Base-by-base conservation (phyloP, 2,113 vertebrate species). In the Ifrita kowaldi region DNA sequence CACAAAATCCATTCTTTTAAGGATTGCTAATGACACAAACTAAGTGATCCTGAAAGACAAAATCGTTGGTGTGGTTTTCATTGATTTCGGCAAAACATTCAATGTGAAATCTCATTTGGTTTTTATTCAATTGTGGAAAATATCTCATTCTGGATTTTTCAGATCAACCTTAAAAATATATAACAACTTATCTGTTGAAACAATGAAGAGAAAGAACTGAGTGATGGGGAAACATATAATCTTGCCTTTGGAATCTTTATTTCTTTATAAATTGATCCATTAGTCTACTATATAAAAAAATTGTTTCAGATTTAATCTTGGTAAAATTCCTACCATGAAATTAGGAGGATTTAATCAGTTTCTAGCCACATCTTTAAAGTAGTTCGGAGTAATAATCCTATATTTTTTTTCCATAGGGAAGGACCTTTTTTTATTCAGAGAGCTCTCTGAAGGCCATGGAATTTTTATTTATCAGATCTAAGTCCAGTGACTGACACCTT, bases 1-100 rank as follows among this genome's bases (percentile, higher is more conserved):
- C 50, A 86, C 46, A 90, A 90, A 94, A 96, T 90, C 82, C 50
- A 88, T 96, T 93, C 47, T 91, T 93, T 77, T 88, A 91, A 91
- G 57, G 68, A 69, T 75, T 84, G 69, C 62, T 96, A 95, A 93
- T 84, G 92, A 68, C 69, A 90, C 46, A 84, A 86, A 84, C 50
- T 44, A 94, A 94, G 63, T 89, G 76, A 96, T 81, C 71, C 75
- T 90, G 64, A 87, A 91, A 93, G 57, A 82, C 79, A 18, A 88
- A 95, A 89, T 75, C 6, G 14, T 88, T 94, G 50, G 47, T 81
- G 47, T 62, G 13, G 20, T 86, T 94, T 96, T 67, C 87, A 96
- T 78, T 93, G 79, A 90, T 93, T 91, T 65, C 1, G 1, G 47
- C 21, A 89, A 89, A 95, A 73, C n/a, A 76, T 57, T 73, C 39